Evolutionary conservation across 2,113 vertebrate genomes (phyloP).

Genomic region (Sardina pilchardus): DNA sequence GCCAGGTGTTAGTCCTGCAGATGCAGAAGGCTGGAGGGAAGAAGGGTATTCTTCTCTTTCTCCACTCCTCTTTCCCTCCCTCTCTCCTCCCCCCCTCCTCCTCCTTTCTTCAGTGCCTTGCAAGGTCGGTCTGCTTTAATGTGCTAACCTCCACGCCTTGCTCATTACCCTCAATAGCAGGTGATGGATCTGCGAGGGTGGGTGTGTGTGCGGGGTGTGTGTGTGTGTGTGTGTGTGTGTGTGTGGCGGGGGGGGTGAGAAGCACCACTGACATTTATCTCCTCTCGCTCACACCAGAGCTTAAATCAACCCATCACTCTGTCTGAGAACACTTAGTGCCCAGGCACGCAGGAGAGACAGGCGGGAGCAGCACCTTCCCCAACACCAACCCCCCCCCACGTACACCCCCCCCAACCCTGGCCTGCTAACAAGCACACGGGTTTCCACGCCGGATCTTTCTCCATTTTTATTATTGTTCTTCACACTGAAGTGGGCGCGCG

Average conservation of each 20-base stretch:
- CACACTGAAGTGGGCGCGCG: background rate
- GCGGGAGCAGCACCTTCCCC: conserved; percentile 47
- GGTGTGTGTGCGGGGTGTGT: background rate
- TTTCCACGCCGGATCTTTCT: background rate
- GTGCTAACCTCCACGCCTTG: conserved; percentile 53
- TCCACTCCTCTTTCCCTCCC: background rate
- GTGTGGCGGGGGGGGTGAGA: background rate
- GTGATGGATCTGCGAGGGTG: conserved; percentile 53
- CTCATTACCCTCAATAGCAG: conserved; percentile 54
- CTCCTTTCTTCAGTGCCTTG: conserved; percentile 34
- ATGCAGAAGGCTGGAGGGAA: background rate
- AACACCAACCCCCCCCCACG: background rate
- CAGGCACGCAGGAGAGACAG: conserved; percentile 54
- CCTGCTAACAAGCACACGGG: background rate
- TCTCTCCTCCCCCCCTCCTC: conserved; percentile 18
- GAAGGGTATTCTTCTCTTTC: background rate
- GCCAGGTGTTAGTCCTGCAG: background rate
- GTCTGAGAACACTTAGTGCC: conserved; percentile 59
- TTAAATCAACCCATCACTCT: conserved; percentile 60
- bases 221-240: conserved; percentile 18
- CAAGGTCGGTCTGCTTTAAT: conserved; percentile 51
- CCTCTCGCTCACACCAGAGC: conserved; percentile 44
- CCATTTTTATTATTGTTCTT: conserved; percentile 49
- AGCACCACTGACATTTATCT: conserved; percentile 52
- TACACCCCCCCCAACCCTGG: background rate